These are phyloP conservation scores for Rhagoletis zephyria DNA, from an alignment of 1,140 invertebrate genomes.

Conservation along the genomic window DNA sequence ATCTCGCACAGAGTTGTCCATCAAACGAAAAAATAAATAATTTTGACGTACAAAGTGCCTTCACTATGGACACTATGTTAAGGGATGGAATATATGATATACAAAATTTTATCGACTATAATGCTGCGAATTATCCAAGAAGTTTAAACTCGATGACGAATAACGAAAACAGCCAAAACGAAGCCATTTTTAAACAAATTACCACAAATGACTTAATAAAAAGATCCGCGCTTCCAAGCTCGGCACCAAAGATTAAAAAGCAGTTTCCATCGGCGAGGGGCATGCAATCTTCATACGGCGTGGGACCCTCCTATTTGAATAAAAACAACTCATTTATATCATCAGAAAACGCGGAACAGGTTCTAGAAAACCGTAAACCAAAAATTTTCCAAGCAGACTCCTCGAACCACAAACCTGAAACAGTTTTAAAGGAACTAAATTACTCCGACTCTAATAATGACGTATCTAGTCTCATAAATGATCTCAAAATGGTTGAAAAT, in stretches of 20 bases:
- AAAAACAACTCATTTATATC: too few species aligned
- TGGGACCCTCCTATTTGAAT: too few species aligned
- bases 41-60: slow-evolving; percentile 26
- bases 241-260: too few species aligned
- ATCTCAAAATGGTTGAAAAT: neutral
- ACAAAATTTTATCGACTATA: neutral
- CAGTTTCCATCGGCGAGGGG: too few species aligned
- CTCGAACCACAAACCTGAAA: too few species aligned
- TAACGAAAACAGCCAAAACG: too few species aligned
- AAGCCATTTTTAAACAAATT: too few species aligned
- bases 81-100: slow-evolving; percentile 57
- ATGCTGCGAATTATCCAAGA: neutral
- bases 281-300: too few species aligned
- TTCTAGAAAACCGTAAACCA: slow-evolving; percentile 68
- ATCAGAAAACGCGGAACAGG: slow-evolving; percentile 36
- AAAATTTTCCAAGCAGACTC: too few species aligned
- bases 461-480: slow-evolving; percentile 63
- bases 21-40: slow-evolving; percentile 66
- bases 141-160: neutral
- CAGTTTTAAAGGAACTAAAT: neutral
- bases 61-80: slow-evolving; percentile 52
- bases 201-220: too few species aligned
- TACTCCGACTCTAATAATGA: slow-evolving; percentile 73
- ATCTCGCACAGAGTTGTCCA: slow-evolving; percentile 71
- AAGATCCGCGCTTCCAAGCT: too few species aligned